Conservation (phyloP, 37 sponge, comb jelly and placozoan species). For the Bolinopsis microptera region DNA sequence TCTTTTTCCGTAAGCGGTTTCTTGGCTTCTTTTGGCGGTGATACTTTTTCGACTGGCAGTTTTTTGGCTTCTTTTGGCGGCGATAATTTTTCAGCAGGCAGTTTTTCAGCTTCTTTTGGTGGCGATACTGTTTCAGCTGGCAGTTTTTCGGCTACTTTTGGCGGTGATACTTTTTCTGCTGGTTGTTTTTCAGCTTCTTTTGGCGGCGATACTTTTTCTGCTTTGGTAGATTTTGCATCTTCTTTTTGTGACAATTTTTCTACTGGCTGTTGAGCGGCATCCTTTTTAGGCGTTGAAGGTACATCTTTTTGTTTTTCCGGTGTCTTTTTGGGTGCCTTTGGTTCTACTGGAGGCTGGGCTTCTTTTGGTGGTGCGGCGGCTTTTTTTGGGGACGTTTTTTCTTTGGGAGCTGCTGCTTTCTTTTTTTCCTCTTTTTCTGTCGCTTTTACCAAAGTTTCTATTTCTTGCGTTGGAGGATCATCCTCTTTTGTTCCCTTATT, state of each 20-base stretch:
- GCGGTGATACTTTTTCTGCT: background rate
- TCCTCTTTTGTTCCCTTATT: background rate
- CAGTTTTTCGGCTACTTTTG: background rate
- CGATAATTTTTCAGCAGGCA: background rate
- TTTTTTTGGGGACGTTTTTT: no score
- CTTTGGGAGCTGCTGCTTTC: background rate
- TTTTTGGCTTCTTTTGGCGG: background rate
- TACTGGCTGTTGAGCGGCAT: no score
- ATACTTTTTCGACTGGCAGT: background rate
- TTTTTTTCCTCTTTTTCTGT: background rate
- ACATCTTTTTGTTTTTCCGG: no score
- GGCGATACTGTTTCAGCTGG: background rate
- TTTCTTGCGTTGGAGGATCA: background rate
- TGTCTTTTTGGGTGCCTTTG: no score
- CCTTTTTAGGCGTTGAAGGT: no score
- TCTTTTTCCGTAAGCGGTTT: background rate
- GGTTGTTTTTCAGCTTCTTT: background rate
- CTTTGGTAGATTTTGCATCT: background rate
- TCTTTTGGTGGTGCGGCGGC: no score
- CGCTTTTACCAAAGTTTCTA: background rate
- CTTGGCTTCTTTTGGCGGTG: background rate
- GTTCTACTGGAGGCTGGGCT: no score
- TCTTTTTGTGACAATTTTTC: background rate
- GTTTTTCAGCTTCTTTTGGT: background rate
- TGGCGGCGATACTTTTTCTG: background rate